Evolutionary conservation across 2,797 vertebrate genomes (phyloP), one percentile per base, ranked within the genome.

Genomic region (Gambelia wislizenii): DNA sequence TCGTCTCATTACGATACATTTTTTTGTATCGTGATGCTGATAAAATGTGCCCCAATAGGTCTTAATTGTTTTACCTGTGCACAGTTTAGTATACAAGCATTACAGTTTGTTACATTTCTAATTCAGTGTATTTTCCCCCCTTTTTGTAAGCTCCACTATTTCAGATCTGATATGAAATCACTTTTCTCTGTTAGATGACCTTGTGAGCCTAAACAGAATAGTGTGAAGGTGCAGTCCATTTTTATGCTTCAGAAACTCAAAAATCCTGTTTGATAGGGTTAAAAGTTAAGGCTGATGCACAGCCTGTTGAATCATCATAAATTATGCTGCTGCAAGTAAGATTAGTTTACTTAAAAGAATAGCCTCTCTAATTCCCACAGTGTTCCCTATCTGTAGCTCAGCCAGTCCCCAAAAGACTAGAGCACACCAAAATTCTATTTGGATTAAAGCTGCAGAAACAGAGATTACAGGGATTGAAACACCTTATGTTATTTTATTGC

Each of bases 381-480:
- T 83, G 39, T 86, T 92, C 79, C 88, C 93, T 92, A 94, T 90
- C 87, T 92, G 1, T 85, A 90, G 82, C 64, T 81, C 82, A 93
- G n/a, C 64, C 74, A 79, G 83, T 59, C 49, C 80, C 77, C 52
- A 25, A 84, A 94, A 91, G 8, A 83, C 2, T 87, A 74, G 93
- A 92, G 91, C 3, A 0, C 0, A 93, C 18, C 5, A 85, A 86
- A 88, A 39, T 91, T 94, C 72, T 84, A 22, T 92, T 94, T 91
- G 74, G 81, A 87, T 91, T 87, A 90, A 94, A 92, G 36, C 52
- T 94, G 83, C 83, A 85, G 92, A 92, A 93, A 67, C 33, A 86
- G 69, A 91, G 77, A 92, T 94, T 89, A 91, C 84, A 67, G 85
- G 20, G 44, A 87, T 52, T 84, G 81, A 90, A 86, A 27, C 22